Evolutionary conservation across 1,140 invertebrate genomes (phyloP).

Genomic region (Adelges cooleyi): DNA sequence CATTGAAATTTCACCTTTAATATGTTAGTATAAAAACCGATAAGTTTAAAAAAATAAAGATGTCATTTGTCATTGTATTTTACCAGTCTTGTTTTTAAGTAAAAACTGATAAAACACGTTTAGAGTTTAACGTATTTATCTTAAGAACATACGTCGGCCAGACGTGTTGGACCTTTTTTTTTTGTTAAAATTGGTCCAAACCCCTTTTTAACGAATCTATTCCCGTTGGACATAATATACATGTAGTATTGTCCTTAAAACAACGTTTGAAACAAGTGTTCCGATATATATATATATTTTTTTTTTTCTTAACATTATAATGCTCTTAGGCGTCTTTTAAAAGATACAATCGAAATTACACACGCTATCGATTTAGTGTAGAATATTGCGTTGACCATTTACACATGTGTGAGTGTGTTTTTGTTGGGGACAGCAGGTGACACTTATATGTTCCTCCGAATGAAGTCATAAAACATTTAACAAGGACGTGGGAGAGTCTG

Average conservation of each 20-base stretch:
- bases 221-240: background rate
- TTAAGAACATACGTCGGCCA: too few species aligned
- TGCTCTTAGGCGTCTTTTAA: background rate
- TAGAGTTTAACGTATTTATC: too few species aligned
- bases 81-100: too few species aligned
- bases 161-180: too few species aligned
- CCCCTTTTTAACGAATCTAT: background rate
- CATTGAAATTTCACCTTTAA: too few species aligned
- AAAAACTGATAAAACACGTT: too few species aligned
- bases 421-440: background rate
- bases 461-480: conserved; percentile 19
- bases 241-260: background rate
- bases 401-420: too few species aligned
- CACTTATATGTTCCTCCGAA: conserved; percentile 2
- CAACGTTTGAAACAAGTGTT: conserved; percentile 1
- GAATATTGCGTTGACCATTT: background rate
- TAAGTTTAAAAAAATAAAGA: too few species aligned
- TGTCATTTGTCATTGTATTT: too few species aligned
- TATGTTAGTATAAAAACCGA: too few species aligned
- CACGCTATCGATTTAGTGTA: background rate
- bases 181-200: too few species aligned
- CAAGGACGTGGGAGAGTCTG: background rate
- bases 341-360: conserved; percentile 7
- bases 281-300: background rate
- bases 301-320: background rate